phyloP scores from a whole-genome alignment of 2,888 invertebrate genomes.

The Tolmerus cingulatus region DNA sequence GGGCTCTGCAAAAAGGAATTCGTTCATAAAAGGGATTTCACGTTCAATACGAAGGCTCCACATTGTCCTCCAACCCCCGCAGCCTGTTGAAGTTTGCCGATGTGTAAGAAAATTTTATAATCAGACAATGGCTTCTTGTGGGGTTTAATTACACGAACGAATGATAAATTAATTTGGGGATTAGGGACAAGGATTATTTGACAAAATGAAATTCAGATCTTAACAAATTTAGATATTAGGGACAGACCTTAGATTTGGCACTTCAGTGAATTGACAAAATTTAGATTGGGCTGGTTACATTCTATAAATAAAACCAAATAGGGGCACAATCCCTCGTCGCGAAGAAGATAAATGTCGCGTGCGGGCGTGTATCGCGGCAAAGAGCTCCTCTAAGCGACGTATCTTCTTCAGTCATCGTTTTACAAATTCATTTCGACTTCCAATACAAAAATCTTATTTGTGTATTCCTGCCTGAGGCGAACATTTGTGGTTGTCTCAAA shows the following conservation, averaged over 20 bases:
- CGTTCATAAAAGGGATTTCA: constrained; percentile 7
- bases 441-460: not conserved
- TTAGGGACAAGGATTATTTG: not conserved
- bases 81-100: not conserved
- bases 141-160: not conserved
- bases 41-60: not conserved
- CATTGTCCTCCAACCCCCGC: not conserved
- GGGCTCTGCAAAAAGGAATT: not conserved
- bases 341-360: not conserved
- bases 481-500: not conserved
- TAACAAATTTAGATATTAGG: not conserved
- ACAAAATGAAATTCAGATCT: not conserved
- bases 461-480: not conserved
- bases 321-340: not conserved
- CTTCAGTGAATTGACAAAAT: not conserved
- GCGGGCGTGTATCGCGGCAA: not conserved
- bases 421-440: not conserved
- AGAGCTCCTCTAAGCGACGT: not conserved
- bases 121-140: constrained; percentile 15
- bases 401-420: not conserved
- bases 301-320: not conserved
- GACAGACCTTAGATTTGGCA: not conserved
- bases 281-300: not conserved
- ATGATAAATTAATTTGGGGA: constrained; percentile 8
- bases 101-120: constrained; percentile 15